Base-by-base conservation (phyloP, 2,797 vertebrate genomes). In the Sebastes goodei region DNA sequence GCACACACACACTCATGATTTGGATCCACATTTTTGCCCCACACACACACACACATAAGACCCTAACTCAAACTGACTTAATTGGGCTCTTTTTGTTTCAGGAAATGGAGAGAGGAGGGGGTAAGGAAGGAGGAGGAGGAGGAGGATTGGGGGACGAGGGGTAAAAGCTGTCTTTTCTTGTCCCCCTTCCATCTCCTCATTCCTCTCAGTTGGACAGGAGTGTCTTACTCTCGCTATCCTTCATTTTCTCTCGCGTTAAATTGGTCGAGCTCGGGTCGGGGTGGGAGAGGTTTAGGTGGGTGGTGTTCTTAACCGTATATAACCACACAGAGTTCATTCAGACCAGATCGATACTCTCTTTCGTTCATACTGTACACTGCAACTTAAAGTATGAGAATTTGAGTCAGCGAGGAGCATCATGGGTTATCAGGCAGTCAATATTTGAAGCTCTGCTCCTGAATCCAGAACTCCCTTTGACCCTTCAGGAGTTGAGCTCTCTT, bases 41-140 rank as follows among this genome's bases (percentile, higher is more conserved):
- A 10, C 76, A 71, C 68, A 52, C 27, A 87, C 68, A 52, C 23
- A 84, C 69, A 78, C 82, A 87, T 7, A 74, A 91, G 89, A 94
- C 90, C 83, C 82, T 92, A 94, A 94, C 92, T 94, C 91, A 92
- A 93, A 94, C 91, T 89, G 92, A 94, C 93, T 95, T 94, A 95
- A 95, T 94, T 94, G 93, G 91, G 91, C 86, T 91, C 86, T 93
- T 95, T 95, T 94, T 94, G 92, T 95, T 94, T 94, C 78, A 85
- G 82, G 85, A 92, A 94, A 90, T 29, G 23, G 79, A 77, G 86
- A 33, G 64, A 70, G 76, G 76, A 61, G 57, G 77, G 32, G 57
- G 61, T 12, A 11, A 20, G 33, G 30, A 64, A 72, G 76, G 75
- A 64, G 55, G 78, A 42, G 53, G 78, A 42, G 53, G 35, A 52